Evolutionary conservation across 1,140 invertebrate genomes (phyloP), one percentile per base, ranked within the genome.

Genomic region (Delia radicum): DNA sequence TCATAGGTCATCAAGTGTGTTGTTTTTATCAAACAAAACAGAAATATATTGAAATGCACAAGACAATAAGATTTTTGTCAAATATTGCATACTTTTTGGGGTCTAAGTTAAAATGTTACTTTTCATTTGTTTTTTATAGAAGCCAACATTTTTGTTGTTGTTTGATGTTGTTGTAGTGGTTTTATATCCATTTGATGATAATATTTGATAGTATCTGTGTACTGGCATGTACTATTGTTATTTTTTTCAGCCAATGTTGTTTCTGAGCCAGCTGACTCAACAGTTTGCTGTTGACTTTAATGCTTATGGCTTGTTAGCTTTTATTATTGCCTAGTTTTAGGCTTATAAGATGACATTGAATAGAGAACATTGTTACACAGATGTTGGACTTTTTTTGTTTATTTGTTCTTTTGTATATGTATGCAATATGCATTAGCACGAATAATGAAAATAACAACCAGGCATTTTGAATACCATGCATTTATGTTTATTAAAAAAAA

Each of bases 261-360:
- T 24, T 55, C 15, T 24, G 48, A 55, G 18, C 48, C 21, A 42
- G 29, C 31, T 69, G 65, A 69, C 29, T 69, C 65, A 69, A 69
- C 65, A 69, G 65, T 18, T 69, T 69, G 65, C 21, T 37, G 65
- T 69, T 69, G 65, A 69, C 65, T 69, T 69, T 18, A 29, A 69
- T 33, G 31, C 65, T 69, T 69, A 69, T 69, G 65, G 29, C 65
- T 69, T 69, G 65, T 69, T 69, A 33, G 29, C 65, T 69, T 69
- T 33, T 69, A 24, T 69, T 33, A 69, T 69, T 33, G 65, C 65
- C 28, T 33, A 69, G 65, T 69, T 69, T 69, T 69, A 33, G n/a
- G 18, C 29, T 24, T 33, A 33, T 69, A 33, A 33, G 29, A 33
- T 69, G 65, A 33, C 65, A 69, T 69, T 69, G 65, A 69, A 33